phyloP scores from a whole-genome alignment of 2,888 invertebrate genomes.

The Lepidocyrtinus sp. region DNA sequence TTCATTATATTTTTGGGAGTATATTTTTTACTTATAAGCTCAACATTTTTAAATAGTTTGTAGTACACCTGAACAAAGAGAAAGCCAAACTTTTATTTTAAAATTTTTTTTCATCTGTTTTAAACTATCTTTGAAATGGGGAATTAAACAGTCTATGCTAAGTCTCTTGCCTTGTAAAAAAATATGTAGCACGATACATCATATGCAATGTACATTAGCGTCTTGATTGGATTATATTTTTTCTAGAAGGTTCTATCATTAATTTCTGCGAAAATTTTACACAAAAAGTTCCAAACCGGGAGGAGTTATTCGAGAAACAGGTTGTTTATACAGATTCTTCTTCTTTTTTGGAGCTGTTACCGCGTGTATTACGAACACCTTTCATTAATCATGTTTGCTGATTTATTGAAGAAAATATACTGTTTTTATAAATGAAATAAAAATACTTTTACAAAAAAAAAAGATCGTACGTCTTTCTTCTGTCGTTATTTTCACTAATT shows the following conservation, averaged over 20 bases:
- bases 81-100: neutral
- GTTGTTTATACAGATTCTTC: slow-evolving; percentile 11
- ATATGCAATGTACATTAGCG: neutral
- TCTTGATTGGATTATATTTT: neutral
- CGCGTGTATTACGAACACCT: slow-evolving; percentile 50
- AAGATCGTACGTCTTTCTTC: neutral
- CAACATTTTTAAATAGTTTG: neutral
- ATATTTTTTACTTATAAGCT: neutral
- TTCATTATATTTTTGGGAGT: neutral
- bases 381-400: slow-evolving; percentile 33
- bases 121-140: neutral
- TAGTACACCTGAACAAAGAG: slow-evolving; percentile 2
- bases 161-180: neutral
- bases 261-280: too few species aligned
- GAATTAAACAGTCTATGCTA: slow-evolving; percentile 1
- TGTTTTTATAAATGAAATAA: slow-evolving; percentile 22
- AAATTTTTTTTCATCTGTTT: neutral
- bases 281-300: slow-evolving; percentile 47
- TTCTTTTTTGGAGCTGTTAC: slow-evolving; percentile 56
- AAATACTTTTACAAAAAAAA: slow-evolving; percentile 45
- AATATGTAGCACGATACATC: neutral
- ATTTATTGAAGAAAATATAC: slow-evolving; percentile 8
- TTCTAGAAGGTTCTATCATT: too few species aligned
- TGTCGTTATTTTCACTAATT: neutral
- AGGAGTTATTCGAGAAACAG: slow-evolving; percentile 4